phyloP scores from a whole-genome alignment of 2,113 vertebrate genomes.

The Spea multiplicata region DNA sequence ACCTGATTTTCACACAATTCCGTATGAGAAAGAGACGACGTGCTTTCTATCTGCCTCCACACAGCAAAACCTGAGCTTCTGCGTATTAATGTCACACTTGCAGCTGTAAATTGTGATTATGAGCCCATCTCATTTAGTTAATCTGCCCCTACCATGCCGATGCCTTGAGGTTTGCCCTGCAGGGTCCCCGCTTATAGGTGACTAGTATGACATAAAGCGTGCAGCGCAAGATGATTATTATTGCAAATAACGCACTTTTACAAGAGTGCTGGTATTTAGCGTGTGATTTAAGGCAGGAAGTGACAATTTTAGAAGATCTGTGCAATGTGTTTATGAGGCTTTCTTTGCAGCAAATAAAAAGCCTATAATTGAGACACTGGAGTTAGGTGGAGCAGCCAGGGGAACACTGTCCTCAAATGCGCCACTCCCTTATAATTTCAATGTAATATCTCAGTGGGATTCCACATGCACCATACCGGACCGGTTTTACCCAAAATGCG shows the following conservation, averaged over 20 bases:
- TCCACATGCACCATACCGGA: too few species aligned
- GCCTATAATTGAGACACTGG: constrained; percentile 8
- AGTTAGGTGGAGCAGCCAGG: constrained; percentile 10
- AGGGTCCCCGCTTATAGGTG: too few species aligned
- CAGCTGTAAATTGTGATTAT: too few species aligned
- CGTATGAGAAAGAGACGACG: too few species aligned
- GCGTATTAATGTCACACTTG: too few species aligned
- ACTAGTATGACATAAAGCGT: not conserved
- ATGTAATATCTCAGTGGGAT: not conserved
- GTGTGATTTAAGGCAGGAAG: constrained; percentile 1
- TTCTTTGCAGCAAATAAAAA: constrained; percentile 15
- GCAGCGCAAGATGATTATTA: not conserved
- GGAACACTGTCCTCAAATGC: constrained; percentile 1
- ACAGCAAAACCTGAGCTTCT: too few species aligned
- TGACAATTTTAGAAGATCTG: not conserved
- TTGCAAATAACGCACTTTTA: not conserved
- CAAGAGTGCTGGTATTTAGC: not conserved
- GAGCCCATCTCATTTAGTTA: too few species aligned
- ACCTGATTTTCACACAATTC: too few species aligned
- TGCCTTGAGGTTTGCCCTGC: too few species aligned
- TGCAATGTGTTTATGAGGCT: constrained; percentile 25
- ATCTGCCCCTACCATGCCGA: too few species aligned
- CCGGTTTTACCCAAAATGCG: not conserved
- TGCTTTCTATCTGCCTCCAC: too few species aligned
- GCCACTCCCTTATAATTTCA: constrained; percentile 10